These are phyloP conservation scores for Pyrrhosoma nymphula DNA, from an alignment of 2,888 invertebrate genomes.

Conservation along the genomic window DNA sequence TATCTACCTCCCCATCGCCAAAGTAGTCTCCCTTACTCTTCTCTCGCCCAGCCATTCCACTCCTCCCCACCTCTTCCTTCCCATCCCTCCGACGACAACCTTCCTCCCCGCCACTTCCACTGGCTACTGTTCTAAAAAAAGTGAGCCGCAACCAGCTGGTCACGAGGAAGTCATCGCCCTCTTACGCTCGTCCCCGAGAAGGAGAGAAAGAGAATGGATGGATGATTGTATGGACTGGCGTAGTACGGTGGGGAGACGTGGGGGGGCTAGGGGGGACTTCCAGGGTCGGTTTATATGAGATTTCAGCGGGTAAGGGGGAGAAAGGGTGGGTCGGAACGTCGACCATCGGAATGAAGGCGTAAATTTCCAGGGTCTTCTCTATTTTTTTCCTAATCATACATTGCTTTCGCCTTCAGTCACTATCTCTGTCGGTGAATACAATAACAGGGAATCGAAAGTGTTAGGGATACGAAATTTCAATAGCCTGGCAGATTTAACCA, in stretches of 20 bases:
- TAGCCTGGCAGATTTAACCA: too few species aligned
- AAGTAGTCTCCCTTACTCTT: neutral
- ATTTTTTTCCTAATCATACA: too few species aligned
- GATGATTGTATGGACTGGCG: neutral
- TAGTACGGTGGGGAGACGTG: neutral
- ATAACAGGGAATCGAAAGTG: too few species aligned
- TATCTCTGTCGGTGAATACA: too few species aligned
- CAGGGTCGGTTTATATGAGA: neutral
- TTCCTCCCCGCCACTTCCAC: neutral
- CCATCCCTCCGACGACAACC: neutral
- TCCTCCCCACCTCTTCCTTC: neutral
- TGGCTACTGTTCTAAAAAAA: constrained; percentile 26
- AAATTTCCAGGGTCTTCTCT: too few species aligned
- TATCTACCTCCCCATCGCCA: neutral
- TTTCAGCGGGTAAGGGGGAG: neutral
- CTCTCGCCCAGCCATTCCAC: neutral
- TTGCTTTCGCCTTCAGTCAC: too few species aligned
- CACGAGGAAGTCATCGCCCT: constrained; percentile 44
- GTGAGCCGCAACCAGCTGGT: constrained; percentile 36
- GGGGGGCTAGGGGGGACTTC: neutral
- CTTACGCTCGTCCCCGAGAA: neutral
- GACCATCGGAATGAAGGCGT: too few species aligned
- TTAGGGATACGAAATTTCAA: too few species aligned
- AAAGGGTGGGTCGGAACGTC: too few species aligned
- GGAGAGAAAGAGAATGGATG: neutral